Conservation (phyloP, 2,888 invertebrate species). For the Bombylius discolor region DNA sequence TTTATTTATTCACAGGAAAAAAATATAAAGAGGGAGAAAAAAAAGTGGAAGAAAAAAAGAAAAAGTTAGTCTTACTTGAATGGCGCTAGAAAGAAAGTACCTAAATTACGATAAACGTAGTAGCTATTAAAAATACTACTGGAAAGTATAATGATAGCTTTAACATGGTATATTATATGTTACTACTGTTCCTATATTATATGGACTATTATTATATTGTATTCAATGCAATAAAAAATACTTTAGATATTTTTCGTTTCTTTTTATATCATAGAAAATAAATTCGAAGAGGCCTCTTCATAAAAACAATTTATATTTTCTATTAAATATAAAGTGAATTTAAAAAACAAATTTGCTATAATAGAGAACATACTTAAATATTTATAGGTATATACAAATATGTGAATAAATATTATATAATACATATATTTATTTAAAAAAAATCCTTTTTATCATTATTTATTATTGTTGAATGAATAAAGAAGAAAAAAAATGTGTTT, state of each 20-base stretch:
- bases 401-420: background rate
- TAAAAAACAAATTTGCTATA: conserved; percentile 1
- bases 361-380: background rate
- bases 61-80: no score
- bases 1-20: no score
- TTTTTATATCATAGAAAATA: conserved; percentile 8
- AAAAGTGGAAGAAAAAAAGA: no score
- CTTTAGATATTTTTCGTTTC: background rate
- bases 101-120: no score
- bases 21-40: no score
- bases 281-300: conserved; percentile 5
- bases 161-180: no score
- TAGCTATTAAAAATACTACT: no score
- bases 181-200: no score
- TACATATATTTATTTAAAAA: conserved; percentile 2
- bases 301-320: conserved; percentile 12
- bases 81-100: no score
- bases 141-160: no score
- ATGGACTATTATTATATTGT: no score
- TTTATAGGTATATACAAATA: background rate
- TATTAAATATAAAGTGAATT: background rate
- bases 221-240: background rate
- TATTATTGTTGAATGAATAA: background rate
- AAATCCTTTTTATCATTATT: conserved; percentile 11
- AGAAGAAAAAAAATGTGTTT: background rate